phyloP scores from a whole-genome alignment of 1,140 invertebrate species.

The Phthorimaea operculella region DNA sequence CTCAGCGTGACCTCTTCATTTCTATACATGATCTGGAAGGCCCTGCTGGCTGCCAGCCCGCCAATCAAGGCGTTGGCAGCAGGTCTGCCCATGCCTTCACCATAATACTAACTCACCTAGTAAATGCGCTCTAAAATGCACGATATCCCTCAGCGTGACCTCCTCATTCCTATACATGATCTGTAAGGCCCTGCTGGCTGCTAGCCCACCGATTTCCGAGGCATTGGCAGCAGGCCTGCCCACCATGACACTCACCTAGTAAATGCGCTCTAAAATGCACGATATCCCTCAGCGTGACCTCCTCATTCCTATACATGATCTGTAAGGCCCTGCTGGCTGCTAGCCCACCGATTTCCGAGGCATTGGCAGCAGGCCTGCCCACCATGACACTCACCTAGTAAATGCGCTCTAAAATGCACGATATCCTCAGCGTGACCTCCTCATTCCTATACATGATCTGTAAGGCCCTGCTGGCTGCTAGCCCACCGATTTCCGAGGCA shows the following conservation, averaged over 20 bases:
- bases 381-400: constrained; percentile 78
- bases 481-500: constrained; percentile 76
- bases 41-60: constrained; percentile 86
- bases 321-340: constrained; percentile 94
- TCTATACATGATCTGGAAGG: constrained; percentile 95
- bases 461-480: constrained; percentile 93
- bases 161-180: constrained; percentile 97
- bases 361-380: constrained; percentile 57
- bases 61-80: constrained; percentile 73
- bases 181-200: constrained; percentile 92
- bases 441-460: constrained; percentile 97
- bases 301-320: constrained; percentile 96
- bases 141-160: constrained; percentile 87
- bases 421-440: constrained; percentile 92
- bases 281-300: constrained; percentile 89
- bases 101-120: constrained; percentile 74
- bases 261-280: constrained; percentile 91
- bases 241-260: constrained; percentile 75
- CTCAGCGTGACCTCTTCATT: constrained; percentile 94
- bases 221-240: constrained; percentile 64
- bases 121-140: constrained; percentile 90
- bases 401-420: constrained; percentile 89
- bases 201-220: constrained; percentile 79
- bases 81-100: constrained; percentile 46
- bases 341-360: constrained; percentile 78